These are phyloP conservation scores for Sphenodon punctatus DNA, from an alignment of 2,797 vertebrate species.

Conservation along the genomic window DNA sequence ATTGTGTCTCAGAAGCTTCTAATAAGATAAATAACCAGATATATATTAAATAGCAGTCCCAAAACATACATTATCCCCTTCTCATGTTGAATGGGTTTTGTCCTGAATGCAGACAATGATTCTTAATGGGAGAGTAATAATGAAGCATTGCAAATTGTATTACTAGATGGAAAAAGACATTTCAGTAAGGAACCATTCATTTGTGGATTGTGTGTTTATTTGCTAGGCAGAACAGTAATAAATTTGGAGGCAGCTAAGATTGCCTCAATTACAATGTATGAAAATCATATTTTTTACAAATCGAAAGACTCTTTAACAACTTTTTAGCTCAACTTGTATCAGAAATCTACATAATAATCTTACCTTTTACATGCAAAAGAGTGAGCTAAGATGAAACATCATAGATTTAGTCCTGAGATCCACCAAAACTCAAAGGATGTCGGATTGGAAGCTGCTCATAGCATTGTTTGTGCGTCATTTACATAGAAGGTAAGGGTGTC, in stretches of 20 bases:
- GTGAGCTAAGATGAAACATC: not conserved
- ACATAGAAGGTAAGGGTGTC: too few species aligned
- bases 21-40: conserved; percentile 3
- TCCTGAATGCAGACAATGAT: not conserved
- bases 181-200: conserved; percentile 6
- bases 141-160: not conserved
- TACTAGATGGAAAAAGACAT: not conserved
- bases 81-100: not conserved
- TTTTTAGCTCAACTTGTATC: not conserved
- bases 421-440: not conserved
- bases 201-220: not conserved
- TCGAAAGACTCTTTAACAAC: not conserved
- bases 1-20: not conserved
- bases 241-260: not conserved
- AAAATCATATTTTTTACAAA: not conserved
- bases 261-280: not conserved
- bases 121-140: conserved; percentile 9
- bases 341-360: not conserved
- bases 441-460: not conserved
- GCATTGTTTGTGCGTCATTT: too few species aligned
- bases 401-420: not conserved
- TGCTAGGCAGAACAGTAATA: not conserved
- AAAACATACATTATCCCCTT: not conserved
- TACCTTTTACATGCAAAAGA: not conserved
- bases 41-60: not conserved